Evolutionary conservation across 2,113 vertebrate genomes (phyloP).

Genomic region (Scortum barcoo): DNA sequence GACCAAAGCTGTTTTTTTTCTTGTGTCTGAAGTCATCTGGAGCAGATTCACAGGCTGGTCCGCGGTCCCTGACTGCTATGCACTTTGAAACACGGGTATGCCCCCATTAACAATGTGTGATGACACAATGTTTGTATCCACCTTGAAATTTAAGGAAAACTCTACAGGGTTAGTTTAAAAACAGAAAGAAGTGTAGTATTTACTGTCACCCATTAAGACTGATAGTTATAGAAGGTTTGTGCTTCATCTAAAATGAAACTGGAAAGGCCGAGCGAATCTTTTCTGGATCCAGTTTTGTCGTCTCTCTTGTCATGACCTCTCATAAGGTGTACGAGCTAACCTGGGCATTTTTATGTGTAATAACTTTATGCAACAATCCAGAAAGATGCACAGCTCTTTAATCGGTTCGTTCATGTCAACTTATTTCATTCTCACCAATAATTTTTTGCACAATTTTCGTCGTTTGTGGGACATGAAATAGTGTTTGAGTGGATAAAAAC

Average conservation of each 20-base stretch:
- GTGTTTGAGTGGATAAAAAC: neutral
- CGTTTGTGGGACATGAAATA: slow-evolving; percentile 26
- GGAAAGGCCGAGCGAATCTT: neutral
- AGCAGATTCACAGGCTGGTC: slow-evolving; percentile 18
- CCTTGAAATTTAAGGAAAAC: neutral
- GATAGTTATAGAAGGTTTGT: neutral
- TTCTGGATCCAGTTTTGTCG: neutral
- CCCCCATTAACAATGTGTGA: neutral
- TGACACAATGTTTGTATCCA: neutral
- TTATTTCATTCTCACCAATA: neutral
- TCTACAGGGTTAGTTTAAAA: neutral
- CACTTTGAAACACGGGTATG: slow-evolving; percentile 50
- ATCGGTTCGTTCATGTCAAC: slow-evolving; percentile 5
- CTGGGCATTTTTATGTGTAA: slow-evolving; percentile 34
- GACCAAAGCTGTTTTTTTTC: slow-evolving; percentile 32
- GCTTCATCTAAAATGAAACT: neutral
- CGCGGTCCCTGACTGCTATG: slow-evolving; percentile 26
- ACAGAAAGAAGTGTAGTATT: neutral
- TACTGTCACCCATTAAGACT: neutral
- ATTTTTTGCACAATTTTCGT: slow-evolving; percentile 19
- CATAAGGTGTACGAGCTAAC: slow-evolving; percentile 1
- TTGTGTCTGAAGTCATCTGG: neutral
- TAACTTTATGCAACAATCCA: slow-evolving; percentile 8
- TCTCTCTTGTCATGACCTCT: neutral
- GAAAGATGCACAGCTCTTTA: slow-evolving; percentile 16